Base-by-base conservation (phyloP, 2,797 vertebrate species). In the Cossypha dichroa region DNA sequence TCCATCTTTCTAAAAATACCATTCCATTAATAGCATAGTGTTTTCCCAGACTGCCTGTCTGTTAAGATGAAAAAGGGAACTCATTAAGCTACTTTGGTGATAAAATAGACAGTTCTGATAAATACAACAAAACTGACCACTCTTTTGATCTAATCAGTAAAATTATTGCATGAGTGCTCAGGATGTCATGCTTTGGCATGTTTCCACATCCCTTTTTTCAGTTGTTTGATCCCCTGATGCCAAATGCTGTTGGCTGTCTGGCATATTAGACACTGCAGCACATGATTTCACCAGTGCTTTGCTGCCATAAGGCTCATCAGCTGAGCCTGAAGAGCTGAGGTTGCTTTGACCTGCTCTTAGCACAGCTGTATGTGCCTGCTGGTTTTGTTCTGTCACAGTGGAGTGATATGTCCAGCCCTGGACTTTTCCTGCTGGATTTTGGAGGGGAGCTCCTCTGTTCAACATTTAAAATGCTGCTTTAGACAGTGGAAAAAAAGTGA, bases 291-390 rank as follows among this genome's bases (percentile, higher is more conserved):
- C 36, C 56, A 40, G 49, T 40, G 69, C 21, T 62, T 92, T 88
- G 72, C 76, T 91, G 82, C 91, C 69, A 60, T 43, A 55, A 74
- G 60, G 84, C 28, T 80, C 52, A 58, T 92, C 29, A 64, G 84
- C 88, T 84, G 62, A 93, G 69, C 64, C 55, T 60, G 80, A 49
- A 87, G 92, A 64, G 75, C 80, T 74, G 64, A 77, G 55, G 28
- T 11, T 95, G 43, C 49, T 94, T 66, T 94, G 88, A 91, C 56
- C 41, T 87, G 77, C 68, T 78, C 78, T 92, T 94, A 85, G 81
- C 38, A 46, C 73, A 85, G 33, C 72, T 76, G 51, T 66, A 28
- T 49, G 22, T 10, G 16, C 28, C 60, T 6, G 6, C 46, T 92
- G 75, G 34, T 88, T 93, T 72, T 84, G 36, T 59, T 40, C 46